Evolutionary conservation across 1,140 invertebrate species (phyloP).

Genomic region (Dendrolimus kikuchii): DNA sequence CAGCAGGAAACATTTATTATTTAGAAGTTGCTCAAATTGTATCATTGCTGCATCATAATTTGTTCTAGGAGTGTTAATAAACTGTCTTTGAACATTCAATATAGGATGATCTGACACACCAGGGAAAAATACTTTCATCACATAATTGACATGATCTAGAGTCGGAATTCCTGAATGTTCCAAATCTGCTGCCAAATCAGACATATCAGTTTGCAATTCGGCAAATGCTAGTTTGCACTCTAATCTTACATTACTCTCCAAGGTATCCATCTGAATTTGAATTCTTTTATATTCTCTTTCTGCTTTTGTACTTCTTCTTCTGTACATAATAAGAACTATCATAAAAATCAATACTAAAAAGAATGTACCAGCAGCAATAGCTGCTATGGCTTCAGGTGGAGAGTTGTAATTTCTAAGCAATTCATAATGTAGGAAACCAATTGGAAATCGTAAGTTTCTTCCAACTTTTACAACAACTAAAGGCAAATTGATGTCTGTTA

Average conservation of each 20-base stretch:
- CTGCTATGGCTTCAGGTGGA: constrained; percentile 89
- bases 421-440: constrained; percentile 92
- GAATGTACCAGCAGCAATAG: constrained; percentile 87
- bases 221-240: constrained; percentile 99
- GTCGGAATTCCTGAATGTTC: constrained; percentile 97
- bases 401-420: constrained; percentile 88
- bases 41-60: constrained; percentile 95
- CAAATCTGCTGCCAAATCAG: constrained; percentile 95
- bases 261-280: constrained; percentile 99
- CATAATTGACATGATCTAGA: constrained; percentile 95
- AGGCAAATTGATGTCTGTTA: constrained; percentile 81
- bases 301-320: constrained; percentile 94
- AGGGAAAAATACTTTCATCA: constrained; percentile 99
- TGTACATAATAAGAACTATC: constrained; percentile 89
- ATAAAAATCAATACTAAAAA: constrained; percentile 89
- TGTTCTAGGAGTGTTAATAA: constrained; percentile 83
- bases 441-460: constrained; percentile 86
- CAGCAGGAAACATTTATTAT: constrained; percentile 94
- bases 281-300: constrained; percentile 97
- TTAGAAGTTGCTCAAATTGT: constrained; percentile 94
- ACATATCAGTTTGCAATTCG: constrained; percentile 99
- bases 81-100: constrained; percentile 86
- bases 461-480: constrained; percentile 94
- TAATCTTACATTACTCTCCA: constrained; percentile 97
- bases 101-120: constrained; percentile 94